Percentiles rank a stretch among this genome's conserved stretches.
Evolutionary conservation across 2,797 vertebrate genomes (phyloP).

Genomic region (Taenioides sp.): DNA sequence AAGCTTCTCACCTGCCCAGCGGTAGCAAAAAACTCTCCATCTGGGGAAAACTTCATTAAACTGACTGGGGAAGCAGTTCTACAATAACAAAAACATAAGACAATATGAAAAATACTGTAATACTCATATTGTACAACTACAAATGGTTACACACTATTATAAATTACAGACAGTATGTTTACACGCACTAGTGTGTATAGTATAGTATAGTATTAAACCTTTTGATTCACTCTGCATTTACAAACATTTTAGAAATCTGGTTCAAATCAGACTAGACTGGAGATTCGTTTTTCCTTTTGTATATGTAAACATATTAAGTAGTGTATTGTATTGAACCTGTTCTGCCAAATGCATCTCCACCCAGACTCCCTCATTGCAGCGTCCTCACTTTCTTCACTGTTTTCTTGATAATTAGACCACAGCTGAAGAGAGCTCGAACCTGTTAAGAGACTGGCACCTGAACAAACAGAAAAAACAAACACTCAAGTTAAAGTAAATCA

Average conservation of each 20-base stretch:
- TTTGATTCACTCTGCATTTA: too few species aligned
- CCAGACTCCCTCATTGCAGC: conserved; percentile 67
- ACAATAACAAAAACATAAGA: not conserved
- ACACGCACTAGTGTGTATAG: too few species aligned
- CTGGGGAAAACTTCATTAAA: conserved; percentile 95
- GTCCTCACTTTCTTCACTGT: conserved; percentile 66
- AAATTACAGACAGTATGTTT: too few species aligned
- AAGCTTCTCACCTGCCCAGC: conserved; percentile 85
- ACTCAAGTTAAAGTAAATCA: not conserved
- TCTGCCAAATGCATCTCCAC: conserved; percentile 94
- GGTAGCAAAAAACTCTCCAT: conserved; percentile 97
- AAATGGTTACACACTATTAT: too few species aligned
- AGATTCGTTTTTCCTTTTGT: too few species aligned
- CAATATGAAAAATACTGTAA: not conserved
- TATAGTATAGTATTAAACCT: too few species aligned
- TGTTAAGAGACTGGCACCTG: conserved; percentile 88
- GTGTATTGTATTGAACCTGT: conserved; percentile 83
- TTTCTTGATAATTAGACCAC: conserved; percentile 81
- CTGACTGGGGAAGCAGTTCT: conserved; percentile 92
- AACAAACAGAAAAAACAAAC: conserved; percentile 28
- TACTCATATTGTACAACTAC: not conserved
- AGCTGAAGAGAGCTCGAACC: conserved; percentile 89
- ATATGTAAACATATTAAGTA: too few species aligned
- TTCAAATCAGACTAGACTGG: too few species aligned
- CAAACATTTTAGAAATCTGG: too few species aligned